phyloP scores from a whole-genome alignment of 1,140 invertebrate species.

The Octopus bimaculoides region DNA sequence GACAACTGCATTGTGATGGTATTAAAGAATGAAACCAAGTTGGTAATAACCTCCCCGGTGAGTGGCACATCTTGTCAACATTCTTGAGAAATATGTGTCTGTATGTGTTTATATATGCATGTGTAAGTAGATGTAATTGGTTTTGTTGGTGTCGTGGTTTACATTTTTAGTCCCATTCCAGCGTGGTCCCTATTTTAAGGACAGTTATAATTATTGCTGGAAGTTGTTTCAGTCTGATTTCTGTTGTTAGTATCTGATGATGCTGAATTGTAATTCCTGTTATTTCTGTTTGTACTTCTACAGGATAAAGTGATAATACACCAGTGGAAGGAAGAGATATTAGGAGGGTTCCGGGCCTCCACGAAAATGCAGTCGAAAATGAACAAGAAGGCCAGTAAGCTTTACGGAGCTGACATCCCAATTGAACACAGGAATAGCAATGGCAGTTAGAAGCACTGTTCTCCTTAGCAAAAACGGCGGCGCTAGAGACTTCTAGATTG shows the following conservation, averaged over 20 bases:
- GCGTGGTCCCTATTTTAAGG: too few relatives aligned
- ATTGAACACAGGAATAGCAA: constrained; percentile 54
- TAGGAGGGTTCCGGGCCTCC: constrained; percentile 53
- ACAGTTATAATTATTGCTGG: background rate
- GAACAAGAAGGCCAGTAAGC: constrained; percentile 57
- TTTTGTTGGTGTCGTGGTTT: too few relatives aligned
- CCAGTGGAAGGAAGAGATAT: constrained; percentile 59
- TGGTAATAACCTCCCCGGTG: constrained; percentile 56
- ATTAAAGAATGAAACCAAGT: constrained; percentile 54
- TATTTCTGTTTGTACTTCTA: constrained; percentile 28
- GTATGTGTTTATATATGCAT: too few relatives aligned
- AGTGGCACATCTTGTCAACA: constrained; percentile 20
- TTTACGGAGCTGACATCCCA: constrained; percentile 54
- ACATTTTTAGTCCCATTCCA: too few relatives aligned
- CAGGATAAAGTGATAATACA: constrained; percentile 57
- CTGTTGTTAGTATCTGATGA: background rate
- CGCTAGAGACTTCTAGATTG: constrained; percentile 15
- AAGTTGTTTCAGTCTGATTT: background rate
- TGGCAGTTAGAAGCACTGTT: constrained; percentile 38
- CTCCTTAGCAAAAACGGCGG: constrained; percentile 11
- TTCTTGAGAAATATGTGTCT: too few relatives aligned
- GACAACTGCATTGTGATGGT: constrained; percentile 57
- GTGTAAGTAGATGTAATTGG: too few relatives aligned
- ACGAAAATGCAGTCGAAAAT: constrained; percentile 56
- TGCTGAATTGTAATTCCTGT: background rate